phyloP scores from a whole-genome alignment of 2,113 vertebrate genomes.

The Cyphomyrus plagiostoma region DNA sequence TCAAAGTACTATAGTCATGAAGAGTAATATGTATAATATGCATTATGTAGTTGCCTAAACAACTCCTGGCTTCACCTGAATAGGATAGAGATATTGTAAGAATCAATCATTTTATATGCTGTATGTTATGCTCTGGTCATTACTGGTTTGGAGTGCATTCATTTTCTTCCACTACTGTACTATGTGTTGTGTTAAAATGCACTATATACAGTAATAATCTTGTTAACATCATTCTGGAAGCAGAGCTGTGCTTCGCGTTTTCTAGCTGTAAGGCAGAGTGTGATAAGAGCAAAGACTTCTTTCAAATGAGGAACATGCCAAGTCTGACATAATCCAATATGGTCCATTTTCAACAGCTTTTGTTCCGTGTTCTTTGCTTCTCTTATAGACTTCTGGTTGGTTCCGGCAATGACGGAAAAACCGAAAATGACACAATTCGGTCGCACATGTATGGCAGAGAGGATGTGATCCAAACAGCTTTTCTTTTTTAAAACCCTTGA shows the following conservation, averaged over 20 bases:
- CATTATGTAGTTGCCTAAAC: neutral
- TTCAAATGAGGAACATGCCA: constrained; percentile 60
- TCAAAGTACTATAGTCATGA: neutral
- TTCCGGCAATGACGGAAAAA: constrained; percentile 65
- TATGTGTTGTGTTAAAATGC: constrained; percentile 42
- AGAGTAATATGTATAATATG: neutral
- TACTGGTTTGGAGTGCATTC: constrained; percentile 15
- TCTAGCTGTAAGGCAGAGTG: constrained; percentile 66
- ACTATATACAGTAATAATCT: constrained; percentile 58
- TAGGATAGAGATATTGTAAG: constrained; percentile 4
- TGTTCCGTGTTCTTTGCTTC: constrained; percentile 66
- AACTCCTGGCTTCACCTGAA: neutral
- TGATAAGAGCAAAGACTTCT: constrained; percentile 66
- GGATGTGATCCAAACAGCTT: constrained; percentile 67
- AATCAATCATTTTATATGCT: constrained; percentile 12
- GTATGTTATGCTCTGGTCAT: constrained; percentile 25
- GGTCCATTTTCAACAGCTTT: constrained; percentile 68
- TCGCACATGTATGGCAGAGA: constrained; percentile 63
- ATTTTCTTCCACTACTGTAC: constrained; percentile 48
- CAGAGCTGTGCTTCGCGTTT: constrained; percentile 44
- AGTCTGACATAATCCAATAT: constrained; percentile 74
- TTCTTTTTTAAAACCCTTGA: constrained; percentile 68
- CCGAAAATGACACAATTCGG: constrained; percentile 73
- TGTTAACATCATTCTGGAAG: constrained; percentile 53
- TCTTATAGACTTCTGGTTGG: constrained; percentile 70